Percentiles rank a stretch among this genome's conserved stretches.
Conservation (phyloP, 2,888 invertebrate species). For the Cerastis leucographa region DNA sequence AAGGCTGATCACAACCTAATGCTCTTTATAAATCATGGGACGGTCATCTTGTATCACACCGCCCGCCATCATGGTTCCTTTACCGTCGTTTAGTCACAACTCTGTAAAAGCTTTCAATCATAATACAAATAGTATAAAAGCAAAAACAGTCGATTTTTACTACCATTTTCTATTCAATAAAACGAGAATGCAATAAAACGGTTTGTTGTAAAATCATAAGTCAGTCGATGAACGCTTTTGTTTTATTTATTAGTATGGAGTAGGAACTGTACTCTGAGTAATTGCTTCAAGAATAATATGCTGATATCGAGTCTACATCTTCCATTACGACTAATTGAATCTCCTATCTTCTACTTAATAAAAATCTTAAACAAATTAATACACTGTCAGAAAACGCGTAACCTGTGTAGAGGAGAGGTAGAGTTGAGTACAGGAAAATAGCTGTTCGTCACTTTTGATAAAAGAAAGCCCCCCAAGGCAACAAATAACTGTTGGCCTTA, state of each 20-base stretch:
- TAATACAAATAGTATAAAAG: conserved; percentile 19
- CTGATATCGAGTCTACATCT: not conserved
- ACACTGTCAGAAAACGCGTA: no score
- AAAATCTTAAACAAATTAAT: no score
- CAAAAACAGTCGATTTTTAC: conserved; percentile 18
- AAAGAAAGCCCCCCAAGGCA: no score
- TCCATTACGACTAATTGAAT: not conserved
- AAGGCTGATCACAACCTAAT: not conserved
- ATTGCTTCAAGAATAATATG: conserved; percentile 6
- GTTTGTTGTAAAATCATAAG: conserved; percentile 23
- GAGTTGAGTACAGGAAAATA: not conserved
- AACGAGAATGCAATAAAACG: conserved; percentile 25
- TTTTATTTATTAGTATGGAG: conserved; percentile 13
- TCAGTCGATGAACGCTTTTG: conserved; percentile 22
- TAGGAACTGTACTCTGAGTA: conserved; percentile 7
- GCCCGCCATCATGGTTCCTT: not conserved
- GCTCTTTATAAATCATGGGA: conserved; percentile 6
- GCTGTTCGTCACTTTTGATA: not conserved
- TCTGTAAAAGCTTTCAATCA: conserved; percentile 15
- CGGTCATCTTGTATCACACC: not conserved
- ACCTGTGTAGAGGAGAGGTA: no score
- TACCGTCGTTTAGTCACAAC: not conserved
- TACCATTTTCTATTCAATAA: conserved; percentile 14
- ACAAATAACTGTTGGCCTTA: no score
- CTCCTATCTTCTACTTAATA: not conserved